Conservation (phyloP, 1,140 invertebrate genomes). For the Scaptodrosophila lebanonensis region DNA sequence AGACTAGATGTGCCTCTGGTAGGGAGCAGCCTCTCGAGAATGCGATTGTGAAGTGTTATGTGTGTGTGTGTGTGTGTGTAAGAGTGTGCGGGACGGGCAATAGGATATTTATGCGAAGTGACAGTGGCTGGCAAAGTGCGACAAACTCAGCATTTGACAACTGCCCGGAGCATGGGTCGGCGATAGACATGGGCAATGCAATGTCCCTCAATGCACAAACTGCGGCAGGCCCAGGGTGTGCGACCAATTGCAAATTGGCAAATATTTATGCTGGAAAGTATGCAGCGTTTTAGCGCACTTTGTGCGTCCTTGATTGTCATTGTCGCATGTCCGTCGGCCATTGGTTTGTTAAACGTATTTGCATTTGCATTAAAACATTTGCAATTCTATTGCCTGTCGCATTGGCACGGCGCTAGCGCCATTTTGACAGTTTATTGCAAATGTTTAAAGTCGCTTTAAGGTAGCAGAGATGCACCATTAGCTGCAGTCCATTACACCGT, state of each 20-base stretch:
- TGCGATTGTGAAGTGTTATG: too few relatives aligned
- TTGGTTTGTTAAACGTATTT: not conserved
- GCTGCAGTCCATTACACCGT: slow-evolving; percentile 45
- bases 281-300: slow-evolving; percentile 1
- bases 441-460: slow-evolving; percentile 36
- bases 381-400: slow-evolving; percentile 36
- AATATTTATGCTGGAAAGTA: slow-evolving; percentile 31
- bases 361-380: slow-evolving; percentile 45
- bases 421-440: too few relatives aligned
- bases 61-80: too few relatives aligned
- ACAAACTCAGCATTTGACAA: slow-evolving; percentile 43
- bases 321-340: not conserved
- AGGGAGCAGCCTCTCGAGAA: too few relatives aligned
- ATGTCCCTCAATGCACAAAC: not conserved
- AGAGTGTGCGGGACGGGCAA: not conserved
- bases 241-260: slow-evolving; percentile 38
- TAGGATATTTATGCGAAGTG: too few relatives aligned
- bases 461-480: slow-evolving; percentile 53
- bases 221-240: not conserved
- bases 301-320: not conserved
- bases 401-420: slow-evolving; percentile 1
- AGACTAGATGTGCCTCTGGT: too few relatives aligned
- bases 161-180: too few relatives aligned
- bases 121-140: too few relatives aligned
- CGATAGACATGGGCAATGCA: slow-evolving; percentile 22